Conservation (phyloP, 2,113 vertebrate genomes). For the Rostratula benghalensis region DNA sequence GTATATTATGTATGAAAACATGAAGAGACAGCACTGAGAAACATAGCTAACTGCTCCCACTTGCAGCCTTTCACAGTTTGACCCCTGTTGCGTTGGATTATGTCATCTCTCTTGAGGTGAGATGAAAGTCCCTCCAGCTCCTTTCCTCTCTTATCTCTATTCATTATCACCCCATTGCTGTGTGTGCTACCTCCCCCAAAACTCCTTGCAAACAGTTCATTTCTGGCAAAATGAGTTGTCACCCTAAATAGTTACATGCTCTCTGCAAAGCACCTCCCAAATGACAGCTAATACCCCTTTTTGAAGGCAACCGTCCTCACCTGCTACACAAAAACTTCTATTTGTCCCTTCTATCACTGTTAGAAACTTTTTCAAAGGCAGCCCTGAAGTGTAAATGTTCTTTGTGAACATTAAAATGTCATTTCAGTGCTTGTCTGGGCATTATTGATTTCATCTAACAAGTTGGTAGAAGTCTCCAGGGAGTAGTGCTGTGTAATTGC, state of each 20-base stretch:
- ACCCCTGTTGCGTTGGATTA: not conserved
- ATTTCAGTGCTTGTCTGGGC: conserved; percentile 63
- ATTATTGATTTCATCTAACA: conserved; percentile 76
- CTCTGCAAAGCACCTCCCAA: not conserved
- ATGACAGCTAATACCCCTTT: not conserved
- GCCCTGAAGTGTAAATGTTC: conserved; percentile 45
- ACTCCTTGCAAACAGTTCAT: not conserved
- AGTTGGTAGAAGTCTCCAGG: conserved; percentile 54
- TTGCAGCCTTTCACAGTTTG: not conserved
- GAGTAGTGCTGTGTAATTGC: conserved; percentile 64
- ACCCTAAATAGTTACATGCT: not conserved
- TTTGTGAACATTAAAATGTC: conserved; percentile 70
- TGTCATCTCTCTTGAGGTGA: accelerated
- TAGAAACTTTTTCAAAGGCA: conserved; percentile 57
- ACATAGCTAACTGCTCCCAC: not conserved
- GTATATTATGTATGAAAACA: not conserved
- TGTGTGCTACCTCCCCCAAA: not conserved
- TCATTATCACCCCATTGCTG: not conserved
- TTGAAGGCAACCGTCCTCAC: not conserved
- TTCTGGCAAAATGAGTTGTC: not conserved
- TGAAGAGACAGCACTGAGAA: not conserved
- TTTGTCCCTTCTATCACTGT: not conserved
- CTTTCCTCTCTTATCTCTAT: not conserved
- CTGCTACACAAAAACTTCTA: not conserved
- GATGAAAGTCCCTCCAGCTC: not conserved